These are phyloP conservation scores for Hyposoter dolosus DNA, from an alignment of 2,888 invertebrate species.

Conservation along the genomic window DNA sequence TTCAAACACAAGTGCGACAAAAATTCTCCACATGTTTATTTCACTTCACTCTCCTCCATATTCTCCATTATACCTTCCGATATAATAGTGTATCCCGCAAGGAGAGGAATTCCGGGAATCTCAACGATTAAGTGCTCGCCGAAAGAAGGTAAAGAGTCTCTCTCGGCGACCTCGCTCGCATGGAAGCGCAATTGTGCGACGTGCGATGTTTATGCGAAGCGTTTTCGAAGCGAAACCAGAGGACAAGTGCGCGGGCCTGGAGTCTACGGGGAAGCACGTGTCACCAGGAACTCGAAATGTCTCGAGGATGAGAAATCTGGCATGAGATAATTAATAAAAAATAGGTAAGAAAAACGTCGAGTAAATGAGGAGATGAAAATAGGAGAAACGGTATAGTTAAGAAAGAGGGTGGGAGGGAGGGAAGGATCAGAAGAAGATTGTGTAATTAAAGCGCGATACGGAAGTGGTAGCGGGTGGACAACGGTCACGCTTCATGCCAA, in stretches of 20 bases:
- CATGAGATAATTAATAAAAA: slow-evolving; percentile 75
- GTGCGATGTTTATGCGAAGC: slow-evolving; percentile 31
- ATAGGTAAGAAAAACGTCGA: slow-evolving; percentile 51
- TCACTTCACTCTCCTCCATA: neutral
- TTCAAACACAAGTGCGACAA: slow-evolving; percentile 10
- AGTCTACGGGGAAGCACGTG: slow-evolving; percentile 8
- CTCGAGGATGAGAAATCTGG: neutral
- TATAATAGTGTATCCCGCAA: slow-evolving; percentile 59
- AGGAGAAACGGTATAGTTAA: slow-evolving; percentile 75
- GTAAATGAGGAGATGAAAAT: slow-evolving; percentile 65
- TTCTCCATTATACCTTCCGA: neutral
- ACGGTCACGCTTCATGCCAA: slow-evolving; percentile 83
- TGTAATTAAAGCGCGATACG: slow-evolving; percentile 80
- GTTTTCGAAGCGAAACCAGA: slow-evolving; percentile 42
- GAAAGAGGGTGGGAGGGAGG: slow-evolving; percentile 43
- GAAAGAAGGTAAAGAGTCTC: slow-evolving; percentile 20
- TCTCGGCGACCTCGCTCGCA: slow-evolving; percentile 49
- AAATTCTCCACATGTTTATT: neutral
- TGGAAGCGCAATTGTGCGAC: slow-evolving; percentile 6
- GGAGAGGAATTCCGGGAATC: slow-evolving; percentile 24
- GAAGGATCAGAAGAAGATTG: slow-evolving; percentile 62
- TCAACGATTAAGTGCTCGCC: slow-evolving; percentile 43
- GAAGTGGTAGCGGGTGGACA: slow-evolving; percentile 78
- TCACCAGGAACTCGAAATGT: slow-evolving; percentile 25
- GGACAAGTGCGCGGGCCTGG: neutral